Base-by-base conservation (phyloP, 2,888 invertebrate genomes). In the Nineta flava region DNA sequence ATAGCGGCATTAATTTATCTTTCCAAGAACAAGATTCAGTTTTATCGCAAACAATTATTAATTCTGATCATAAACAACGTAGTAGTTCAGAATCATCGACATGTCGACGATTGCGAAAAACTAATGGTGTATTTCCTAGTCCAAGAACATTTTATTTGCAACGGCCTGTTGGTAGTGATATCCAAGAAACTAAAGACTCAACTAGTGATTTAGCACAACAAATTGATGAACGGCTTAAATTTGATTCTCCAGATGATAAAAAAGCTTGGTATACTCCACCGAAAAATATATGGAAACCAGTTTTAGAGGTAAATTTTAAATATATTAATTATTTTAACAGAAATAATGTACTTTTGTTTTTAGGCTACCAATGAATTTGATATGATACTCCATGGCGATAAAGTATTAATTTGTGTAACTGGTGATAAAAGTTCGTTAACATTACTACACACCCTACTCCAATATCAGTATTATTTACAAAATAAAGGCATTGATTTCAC, bases 381-480 rank as follows among this genome's bases (percentile, higher is more conserved):
- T 53, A 92, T 92, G 91, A 77, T 93, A 50, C 73, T 78, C 48
- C 77, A 87, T 55, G 86, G 85, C 2, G 92, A 93, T 64, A 76
- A 81, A 53, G 79, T 92, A 13, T 71, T 93, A 61, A 80, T 92
- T 12, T 91, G 92, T 61, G 69, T 93, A 43, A 88, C 90, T 0
- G 88, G 86, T 0, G 86, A 87, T 2, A 83, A 83, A 56, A 83
- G 87, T 61, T 91, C 91, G 0, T 68, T 92, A n/a, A 82, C 85
- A 1, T 70, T 93, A 9, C 69, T 93, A 0, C 92, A 93, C 63
- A 81, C 85, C 1, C 68, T 93, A 58, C 79, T 83, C 49, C 90
- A 92, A 62, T 88, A 88, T 65, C 85, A 87, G 68, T 83, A 79
- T 64, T 82, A 86, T 60, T 76, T 80, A 4, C 70, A 78, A 50